Conservation (phyloP, 2,888 invertebrate species). For the Eristalinus sepulchralis region DNA sequence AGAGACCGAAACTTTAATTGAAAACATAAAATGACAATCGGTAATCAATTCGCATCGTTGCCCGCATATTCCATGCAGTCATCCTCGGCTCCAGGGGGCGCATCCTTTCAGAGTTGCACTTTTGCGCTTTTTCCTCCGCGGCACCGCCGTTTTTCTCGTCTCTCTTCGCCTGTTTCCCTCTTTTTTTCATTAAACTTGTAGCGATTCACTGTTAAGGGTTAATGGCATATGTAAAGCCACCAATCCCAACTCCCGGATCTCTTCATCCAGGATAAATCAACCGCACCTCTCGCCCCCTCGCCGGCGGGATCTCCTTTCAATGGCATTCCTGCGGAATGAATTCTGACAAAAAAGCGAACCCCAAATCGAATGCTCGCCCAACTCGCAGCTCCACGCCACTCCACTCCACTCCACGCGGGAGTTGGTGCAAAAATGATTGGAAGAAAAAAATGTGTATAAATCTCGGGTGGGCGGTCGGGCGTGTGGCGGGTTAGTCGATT, state of each 20-base stretch:
- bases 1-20: slow-evolving; percentile 49
- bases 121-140: slow-evolving; percentile 9
- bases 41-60: slow-evolving; percentile 57
- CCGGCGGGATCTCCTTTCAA: slow-evolving; percentile 5
- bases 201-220: slow-evolving; percentile 38
- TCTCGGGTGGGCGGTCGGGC: not conserved
- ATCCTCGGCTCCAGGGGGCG: not conserved
- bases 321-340: slow-evolving; percentile 17
- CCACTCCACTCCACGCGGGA: not conserved
- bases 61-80: slow-evolving; percentile 1
- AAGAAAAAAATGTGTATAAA: not conserved
- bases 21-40: slow-evolving; percentile 61
- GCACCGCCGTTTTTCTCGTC: not conserved
- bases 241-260: not conserved
- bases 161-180: too few relatives aligned
- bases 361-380: slow-evolving; percentile 7
- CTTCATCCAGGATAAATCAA: slow-evolving; percentile 49
- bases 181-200: slow-evolving; percentile 8
- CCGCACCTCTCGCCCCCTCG: not conserved
- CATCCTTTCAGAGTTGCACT: not conserved
- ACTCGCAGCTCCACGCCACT: not conserved
- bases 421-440: not conserved
- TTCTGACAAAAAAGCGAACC: slow-evolving; percentile 11
- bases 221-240: slow-evolving; percentile 57
- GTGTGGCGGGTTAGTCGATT: slow-evolving; percentile 27